Evolutionary conservation across 2,797 vertebrate species (phyloP).

Genomic region (Chiloscyllium punctatum): DNA sequence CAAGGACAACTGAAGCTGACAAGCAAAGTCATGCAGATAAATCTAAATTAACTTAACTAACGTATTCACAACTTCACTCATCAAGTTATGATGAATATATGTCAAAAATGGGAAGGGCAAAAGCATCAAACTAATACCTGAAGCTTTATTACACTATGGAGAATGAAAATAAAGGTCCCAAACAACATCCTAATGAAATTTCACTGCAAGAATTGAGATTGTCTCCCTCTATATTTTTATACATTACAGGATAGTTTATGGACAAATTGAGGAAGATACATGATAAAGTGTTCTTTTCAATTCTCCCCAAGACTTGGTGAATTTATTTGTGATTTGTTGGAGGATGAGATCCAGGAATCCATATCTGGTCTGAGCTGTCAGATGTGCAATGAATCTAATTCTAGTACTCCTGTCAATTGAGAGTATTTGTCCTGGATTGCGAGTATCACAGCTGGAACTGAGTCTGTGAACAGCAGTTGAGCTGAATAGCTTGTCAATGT

Average conservation of each 20-base stretch:
- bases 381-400: too few relatives aligned
- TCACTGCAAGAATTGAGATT: neutral
- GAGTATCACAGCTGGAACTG: neutral
- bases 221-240: neutral
- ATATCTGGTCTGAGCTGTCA: neutral
- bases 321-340: neutral
- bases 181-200: neutral
- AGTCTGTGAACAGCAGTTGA: neutral
- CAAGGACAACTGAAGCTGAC: neutral
- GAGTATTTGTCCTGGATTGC: neutral
- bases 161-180: neutral
- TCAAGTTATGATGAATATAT: neutral
- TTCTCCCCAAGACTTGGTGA: neutral
- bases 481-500: neutral
- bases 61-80: neutral
- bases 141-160: neutral
- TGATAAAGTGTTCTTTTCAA: neutral
- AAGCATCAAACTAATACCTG: neutral
- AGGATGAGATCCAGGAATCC: neutral
- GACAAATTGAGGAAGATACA: neutral
- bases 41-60: neutral
- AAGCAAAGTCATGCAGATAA: constrained; percentile 4
- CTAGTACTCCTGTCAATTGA: neutral
- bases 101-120: neutral
- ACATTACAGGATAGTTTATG: neutral